These are phyloP conservation scores for Platypus cylindrus DNA, from an alignment of 2,888 invertebrate genomes.

Conservation along the genomic window DNA sequence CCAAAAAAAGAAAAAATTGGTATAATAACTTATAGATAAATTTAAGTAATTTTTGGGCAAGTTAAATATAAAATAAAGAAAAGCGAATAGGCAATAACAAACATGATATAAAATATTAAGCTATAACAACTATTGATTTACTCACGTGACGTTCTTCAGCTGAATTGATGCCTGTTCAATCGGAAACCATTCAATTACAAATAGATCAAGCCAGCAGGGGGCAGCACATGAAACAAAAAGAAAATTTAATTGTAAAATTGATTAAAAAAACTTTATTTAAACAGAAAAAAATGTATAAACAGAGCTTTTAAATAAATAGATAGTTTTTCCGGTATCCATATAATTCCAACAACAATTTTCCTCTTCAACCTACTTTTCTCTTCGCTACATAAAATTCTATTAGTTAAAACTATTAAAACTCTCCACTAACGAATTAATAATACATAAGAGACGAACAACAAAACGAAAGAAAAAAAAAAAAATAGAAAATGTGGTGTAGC, in stretches of 20 bases:
- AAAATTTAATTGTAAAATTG: background rate
- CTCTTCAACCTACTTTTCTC: background rate
- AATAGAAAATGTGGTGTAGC: too few relatives aligned
- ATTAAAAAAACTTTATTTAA: background rate
- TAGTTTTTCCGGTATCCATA: too few relatives aligned
- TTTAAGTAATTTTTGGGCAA: too few relatives aligned
- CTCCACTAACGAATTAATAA: constrained; percentile 8
- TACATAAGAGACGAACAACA: too few relatives aligned
- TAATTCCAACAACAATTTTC: constrained; percentile 1
- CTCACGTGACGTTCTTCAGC: constrained; percentile 56
- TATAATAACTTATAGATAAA: too few relatives aligned
- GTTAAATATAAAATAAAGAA: background rate
- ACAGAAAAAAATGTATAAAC: background rate
- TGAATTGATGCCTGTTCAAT: constrained; percentile 47
- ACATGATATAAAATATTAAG: background rate
- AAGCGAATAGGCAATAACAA: background rate
- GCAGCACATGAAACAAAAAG: constrained; percentile 12
- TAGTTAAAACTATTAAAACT: constrained; percentile 4
- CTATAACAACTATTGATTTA: constrained; percentile 22
- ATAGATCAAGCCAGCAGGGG: too few relatives aligned
- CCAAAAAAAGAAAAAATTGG: too few relatives aligned
- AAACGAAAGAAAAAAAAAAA: too few relatives aligned
- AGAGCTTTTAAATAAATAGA: background rate
- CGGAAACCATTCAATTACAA: too few relatives aligned
- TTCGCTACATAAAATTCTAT: constrained; percentile 1